phyloP scores from a whole-genome alignment of 2,113 vertebrate genomes.

The Oreochromis niloticus region DNA sequence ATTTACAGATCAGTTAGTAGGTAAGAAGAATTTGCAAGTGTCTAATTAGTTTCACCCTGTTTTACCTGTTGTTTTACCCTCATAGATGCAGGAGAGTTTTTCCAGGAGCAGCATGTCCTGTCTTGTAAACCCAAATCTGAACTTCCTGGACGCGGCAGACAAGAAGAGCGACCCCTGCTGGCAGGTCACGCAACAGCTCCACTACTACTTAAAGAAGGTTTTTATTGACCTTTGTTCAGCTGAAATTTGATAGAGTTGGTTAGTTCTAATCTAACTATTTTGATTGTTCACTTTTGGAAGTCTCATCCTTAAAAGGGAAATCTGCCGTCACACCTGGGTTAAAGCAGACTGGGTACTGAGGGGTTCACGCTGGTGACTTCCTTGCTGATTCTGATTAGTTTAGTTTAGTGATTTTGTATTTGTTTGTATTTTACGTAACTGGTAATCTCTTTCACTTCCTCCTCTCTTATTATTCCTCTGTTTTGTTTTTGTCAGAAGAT shows the following conservation, averaged over 20 bases:
- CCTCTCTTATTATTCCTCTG: neutral
- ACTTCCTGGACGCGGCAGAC: constrained; percentile 41
- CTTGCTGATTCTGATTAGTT: neutral
- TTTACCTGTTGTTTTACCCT: neutral
- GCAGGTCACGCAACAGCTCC: constrained; percentile 79
- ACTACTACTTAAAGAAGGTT: constrained; percentile 83
- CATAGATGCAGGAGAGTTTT: constrained; percentile 80
- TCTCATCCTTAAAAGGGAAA: neutral
- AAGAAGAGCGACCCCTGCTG: constrained; percentile 75
- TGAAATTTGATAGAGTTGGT: neutral
- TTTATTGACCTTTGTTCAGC: neutral
- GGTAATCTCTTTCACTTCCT: neutral
- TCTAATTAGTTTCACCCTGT: neutral
- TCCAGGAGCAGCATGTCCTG: constrained; percentile 78
- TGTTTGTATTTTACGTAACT: neutral
- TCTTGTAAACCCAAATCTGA: constrained; percentile 65
- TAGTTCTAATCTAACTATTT: neutral
- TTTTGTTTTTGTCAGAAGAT: constrained; percentile 69
- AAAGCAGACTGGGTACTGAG: neutral
- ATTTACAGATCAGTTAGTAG: neutral
- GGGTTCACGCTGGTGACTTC: neutral
- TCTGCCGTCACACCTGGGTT: neutral
- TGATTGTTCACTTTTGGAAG: neutral
- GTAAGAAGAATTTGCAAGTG: neutral
- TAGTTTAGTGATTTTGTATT: neutral